These are phyloP conservation scores for Syngnathus rostellatus DNA, from an alignment of 2,797 vertebrate genomes.

Conservation along the genomic window DNA sequence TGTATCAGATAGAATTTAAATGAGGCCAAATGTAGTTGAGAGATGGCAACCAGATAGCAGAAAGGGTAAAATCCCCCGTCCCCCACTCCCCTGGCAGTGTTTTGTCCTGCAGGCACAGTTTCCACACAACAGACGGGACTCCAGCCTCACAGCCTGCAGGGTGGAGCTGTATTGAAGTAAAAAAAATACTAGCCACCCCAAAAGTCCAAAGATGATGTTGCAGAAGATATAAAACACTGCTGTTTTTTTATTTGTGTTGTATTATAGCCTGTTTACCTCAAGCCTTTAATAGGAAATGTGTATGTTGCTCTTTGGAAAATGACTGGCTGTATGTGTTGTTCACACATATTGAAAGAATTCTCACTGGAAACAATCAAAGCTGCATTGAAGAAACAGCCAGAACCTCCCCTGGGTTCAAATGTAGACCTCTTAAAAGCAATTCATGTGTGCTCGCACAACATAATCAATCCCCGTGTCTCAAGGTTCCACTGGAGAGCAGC, in stretches of 20 bases:
- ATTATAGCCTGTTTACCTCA: conserved; percentile 31
- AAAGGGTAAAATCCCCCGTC: conserved; percentile 28
- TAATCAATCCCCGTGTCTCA: conserved; percentile 9
- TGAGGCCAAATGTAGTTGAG: conserved; percentile 45
- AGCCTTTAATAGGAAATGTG: conserved; percentile 24
- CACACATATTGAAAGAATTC: conserved; percentile 32
- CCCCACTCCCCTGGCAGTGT: conserved; percentile 38
- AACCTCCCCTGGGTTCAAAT: conserved; percentile 14
- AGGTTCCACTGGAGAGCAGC: not conserved
- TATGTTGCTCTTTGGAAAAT: conserved; percentile 18
- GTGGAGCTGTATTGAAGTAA: conserved; percentile 52
- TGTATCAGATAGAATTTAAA: conserved; percentile 27
- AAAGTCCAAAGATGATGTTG: conserved; percentile 40
- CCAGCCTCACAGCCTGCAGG: conserved; percentile 59
- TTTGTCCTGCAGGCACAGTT: conserved; percentile 53
- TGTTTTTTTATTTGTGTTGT: conserved; percentile 36
- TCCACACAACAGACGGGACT: conserved; percentile 64
- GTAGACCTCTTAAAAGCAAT: conserved; percentile 1
- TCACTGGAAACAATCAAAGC: conserved; percentile 14
- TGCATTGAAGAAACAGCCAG: conserved; percentile 11
- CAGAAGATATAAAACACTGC: conserved; percentile 41
- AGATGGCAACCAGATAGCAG: conserved; percentile 36
- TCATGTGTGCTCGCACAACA: not conserved
- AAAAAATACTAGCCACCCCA: conserved; percentile 38
- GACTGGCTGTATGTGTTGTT: conserved; percentile 8